Percentiles rank a stretch among this genome's conserved stretches.
phyloP scores from a whole-genome alignment of 35 echinoderm and acorn worm species.

The Ophiothrix spiculata region DNA sequence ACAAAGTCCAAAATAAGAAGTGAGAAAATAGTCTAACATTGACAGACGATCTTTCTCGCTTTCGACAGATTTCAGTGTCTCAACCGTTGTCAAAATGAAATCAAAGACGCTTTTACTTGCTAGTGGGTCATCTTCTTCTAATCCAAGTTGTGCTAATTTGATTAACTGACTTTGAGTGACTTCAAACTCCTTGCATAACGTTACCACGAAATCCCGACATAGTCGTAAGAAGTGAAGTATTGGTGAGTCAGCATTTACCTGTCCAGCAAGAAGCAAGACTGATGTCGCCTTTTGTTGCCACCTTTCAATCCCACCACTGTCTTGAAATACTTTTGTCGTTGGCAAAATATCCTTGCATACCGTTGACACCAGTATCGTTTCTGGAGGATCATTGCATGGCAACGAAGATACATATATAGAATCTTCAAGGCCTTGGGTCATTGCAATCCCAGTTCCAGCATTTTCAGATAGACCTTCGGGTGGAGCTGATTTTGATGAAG shows the following conservation, averaged over 20 bases:
- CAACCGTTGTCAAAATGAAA: neutral
- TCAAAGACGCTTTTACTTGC: neutral
- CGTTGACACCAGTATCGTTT: neutral
- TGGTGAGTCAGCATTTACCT: neutral
- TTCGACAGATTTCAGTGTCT: neutral
- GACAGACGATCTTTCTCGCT: neutral
- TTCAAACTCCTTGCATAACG: neutral
- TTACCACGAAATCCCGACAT: slow-evolving; percentile 13
- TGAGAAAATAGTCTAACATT: neutral
- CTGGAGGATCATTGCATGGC: neutral
- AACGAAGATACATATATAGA: neutral
- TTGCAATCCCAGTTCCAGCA: neutral
- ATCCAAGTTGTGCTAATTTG: neutral
- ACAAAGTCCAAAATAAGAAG: slow-evolving; percentile 35
- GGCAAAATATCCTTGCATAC: neutral
- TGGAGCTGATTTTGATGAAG: neutral
- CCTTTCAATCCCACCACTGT: neutral
- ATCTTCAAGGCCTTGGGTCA: neutral
- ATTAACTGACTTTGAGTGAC: neutral
- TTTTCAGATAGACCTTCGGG: neutral
- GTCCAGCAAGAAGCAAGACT: neutral
- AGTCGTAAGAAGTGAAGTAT: slow-evolving; percentile 8
- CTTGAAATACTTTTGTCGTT: neutral
- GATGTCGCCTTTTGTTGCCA: neutral
- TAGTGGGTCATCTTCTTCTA: neutral